phyloP scores from a whole-genome alignment of 2,888 invertebrate species.

The Trissonchulus latispiculum region DNA sequence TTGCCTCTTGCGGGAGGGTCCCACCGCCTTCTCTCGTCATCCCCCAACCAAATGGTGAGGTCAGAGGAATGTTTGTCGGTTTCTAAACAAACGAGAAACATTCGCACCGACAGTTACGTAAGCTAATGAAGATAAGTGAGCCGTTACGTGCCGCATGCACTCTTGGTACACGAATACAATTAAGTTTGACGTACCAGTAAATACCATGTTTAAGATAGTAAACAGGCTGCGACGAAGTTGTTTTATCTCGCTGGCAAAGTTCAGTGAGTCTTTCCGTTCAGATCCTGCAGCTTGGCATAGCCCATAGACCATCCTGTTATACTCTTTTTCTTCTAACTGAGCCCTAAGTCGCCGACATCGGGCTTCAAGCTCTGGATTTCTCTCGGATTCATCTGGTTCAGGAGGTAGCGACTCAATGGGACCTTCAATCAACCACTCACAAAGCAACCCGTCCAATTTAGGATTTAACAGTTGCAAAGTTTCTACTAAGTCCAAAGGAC shows the following conservation, averaged over 20 bases:
- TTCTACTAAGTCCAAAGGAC: background rate
- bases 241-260: background rate
- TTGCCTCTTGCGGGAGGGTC: too few relatives aligned
- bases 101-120: too few relatives aligned
- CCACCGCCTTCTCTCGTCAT: too few relatives aligned
- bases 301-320: background rate
- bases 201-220: background rate
- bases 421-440: background rate
- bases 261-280: background rate
- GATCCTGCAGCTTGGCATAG: background rate
- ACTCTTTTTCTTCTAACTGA: background rate
- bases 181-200: background rate
- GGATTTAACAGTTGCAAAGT: background rate
- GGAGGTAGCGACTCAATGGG: background rate
- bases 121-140: too few relatives aligned
- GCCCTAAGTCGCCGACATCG: background rate
- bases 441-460: background rate
- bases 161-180: too few relatives aligned
- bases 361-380: background rate
- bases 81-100: too few relatives aligned
- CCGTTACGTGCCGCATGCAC: too few relatives aligned
- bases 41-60: too few relatives aligned
- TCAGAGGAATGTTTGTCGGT: too few relatives aligned
- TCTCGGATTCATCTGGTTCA: background rate
- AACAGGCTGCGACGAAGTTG: background rate